Base-by-base conservation (phyloP, 2,113 vertebrate genomes). In the Oncorhynchus gorbuscha region DNA sequence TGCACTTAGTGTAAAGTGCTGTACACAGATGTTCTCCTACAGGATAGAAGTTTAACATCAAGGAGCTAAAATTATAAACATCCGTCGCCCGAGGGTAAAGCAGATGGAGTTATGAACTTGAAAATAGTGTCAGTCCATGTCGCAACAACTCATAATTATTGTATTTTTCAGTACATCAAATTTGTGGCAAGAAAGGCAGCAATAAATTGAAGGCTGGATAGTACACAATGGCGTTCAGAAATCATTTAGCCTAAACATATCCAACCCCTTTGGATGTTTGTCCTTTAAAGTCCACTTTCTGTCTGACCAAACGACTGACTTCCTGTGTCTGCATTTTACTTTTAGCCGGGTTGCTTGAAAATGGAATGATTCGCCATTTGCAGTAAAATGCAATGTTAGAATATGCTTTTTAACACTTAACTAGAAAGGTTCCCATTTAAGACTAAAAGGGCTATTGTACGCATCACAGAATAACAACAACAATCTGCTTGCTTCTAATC, bases 281-380 rank as follows among this genome's bases (percentile, higher is more conserved):
- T 74, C 28, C 35, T 20, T 35, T 14, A 14, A 24, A 48, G 48
- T 45, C 39, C 2, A 45, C 9, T 45, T 8, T 32, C 51, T 3
- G 8, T 20, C 49, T 75, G 67, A 55, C 68, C 71, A 61, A 71
- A 39, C 2, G 18, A 30, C 20, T 22, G 18, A 18, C 18, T 58
- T 58, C 4, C 55, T 18, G 55, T 73, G 1, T 81, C 61, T 55
- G 51, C 51, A 55, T 55, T 55, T 55, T 18, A 67, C 74, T 71
- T 78, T 84, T 69, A 79, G 74, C 81, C 75, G 79, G 81, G 73
- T 83, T 79, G 78, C 80, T 78, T 88, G 70, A 84, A 80, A 79
- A 83, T 86, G 92, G 93, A 94, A 93, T 92, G 91, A 86, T 88
- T 83, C 81, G 82, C 87, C 78, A 85, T 84, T 85, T 82, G 81